These are phyloP conservation scores for Himalopsyche phryganea DNA, from an alignment of 1,140 invertebrate genomes.

Conservation along the genomic window DNA sequence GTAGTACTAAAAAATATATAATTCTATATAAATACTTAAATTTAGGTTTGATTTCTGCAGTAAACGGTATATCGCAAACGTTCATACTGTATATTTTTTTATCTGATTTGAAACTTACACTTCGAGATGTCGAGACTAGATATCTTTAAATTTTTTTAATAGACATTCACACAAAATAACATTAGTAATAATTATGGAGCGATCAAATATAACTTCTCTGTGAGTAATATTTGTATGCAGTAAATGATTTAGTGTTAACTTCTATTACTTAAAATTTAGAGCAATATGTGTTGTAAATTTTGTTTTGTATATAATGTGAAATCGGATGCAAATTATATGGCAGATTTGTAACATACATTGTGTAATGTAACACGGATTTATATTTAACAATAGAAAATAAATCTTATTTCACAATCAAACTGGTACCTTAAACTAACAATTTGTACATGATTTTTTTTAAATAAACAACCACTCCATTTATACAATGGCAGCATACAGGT, in stretches of 20 bases:
- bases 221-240: conserved; percentile 18
- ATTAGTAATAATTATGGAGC: too few relatives aligned
- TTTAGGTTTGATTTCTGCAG: too few relatives aligned
- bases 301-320: conserved; percentile 22
- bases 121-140: too few relatives aligned
- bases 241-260: conserved; percentile 24
- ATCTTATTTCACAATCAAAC: conserved; percentile 21
- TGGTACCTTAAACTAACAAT: conserved; percentile 27
- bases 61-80: too few relatives aligned
- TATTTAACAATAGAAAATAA: conserved; percentile 31
- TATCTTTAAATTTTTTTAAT: too few relatives aligned
- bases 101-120: too few relatives aligned
- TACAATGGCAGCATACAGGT: conserved; percentile 14
- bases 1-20: too few relatives aligned
- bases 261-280: conserved; percentile 17
- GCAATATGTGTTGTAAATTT: conserved; percentile 24
- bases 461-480: conserved; percentile 8
- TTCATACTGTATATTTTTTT: too few relatives aligned
- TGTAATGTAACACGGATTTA: conserved; percentile 24
- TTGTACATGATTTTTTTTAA: conserved; percentile 14
- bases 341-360: conserved; percentile 30
- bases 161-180: too few relatives aligned
- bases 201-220: too few relatives aligned
- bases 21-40: too few relatives aligned
- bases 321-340: conserved; percentile 26